phyloP scores from a whole-genome alignment of 2,888 invertebrate species.

The Dimorphilus gyrociliatus region DNA sequence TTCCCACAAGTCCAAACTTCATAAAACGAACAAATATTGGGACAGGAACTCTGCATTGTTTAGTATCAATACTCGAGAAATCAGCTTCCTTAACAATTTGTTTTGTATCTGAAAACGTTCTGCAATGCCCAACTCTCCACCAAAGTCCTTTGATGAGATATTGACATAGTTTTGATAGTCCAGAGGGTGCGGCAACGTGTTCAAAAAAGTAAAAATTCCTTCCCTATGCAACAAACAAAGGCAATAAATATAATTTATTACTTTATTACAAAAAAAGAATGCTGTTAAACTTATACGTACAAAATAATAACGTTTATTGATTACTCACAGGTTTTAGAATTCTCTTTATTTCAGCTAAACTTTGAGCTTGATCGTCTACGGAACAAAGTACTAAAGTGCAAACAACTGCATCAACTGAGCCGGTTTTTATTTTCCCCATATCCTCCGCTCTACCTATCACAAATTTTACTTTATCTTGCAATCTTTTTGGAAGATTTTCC shows the following conservation, averaged over 20 bases:
- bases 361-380: background rate
- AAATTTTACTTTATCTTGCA: background rate
- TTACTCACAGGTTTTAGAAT: constrained; percentile 4
- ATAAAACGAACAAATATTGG: background rate
- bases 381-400: constrained; percentile 3
- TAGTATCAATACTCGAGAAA: background rate
- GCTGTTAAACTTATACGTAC: background rate
- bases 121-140: background rate
- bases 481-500: background rate
- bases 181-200: constrained; percentile 2
- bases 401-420: constrained; percentile 3
- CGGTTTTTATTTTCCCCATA: background rate
- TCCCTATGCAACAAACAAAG: background rate
- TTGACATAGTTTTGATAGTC: background rate
- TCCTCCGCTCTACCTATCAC: background rate
- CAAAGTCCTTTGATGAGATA: background rate
- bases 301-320: background rate
- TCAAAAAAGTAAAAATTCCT: constrained; percentile 2
- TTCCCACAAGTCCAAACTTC: background rate
- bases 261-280: background rate
- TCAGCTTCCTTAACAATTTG: background rate
- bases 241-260: background rate
- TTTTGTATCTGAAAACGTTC: background rate
- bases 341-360: constrained; percentile 1
- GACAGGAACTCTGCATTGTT: background rate